These are phyloP conservation scores for Condylura cristata DNA, from an alignment of 2,113 vertebrate genomes.

Conservation along the genomic window DNA sequence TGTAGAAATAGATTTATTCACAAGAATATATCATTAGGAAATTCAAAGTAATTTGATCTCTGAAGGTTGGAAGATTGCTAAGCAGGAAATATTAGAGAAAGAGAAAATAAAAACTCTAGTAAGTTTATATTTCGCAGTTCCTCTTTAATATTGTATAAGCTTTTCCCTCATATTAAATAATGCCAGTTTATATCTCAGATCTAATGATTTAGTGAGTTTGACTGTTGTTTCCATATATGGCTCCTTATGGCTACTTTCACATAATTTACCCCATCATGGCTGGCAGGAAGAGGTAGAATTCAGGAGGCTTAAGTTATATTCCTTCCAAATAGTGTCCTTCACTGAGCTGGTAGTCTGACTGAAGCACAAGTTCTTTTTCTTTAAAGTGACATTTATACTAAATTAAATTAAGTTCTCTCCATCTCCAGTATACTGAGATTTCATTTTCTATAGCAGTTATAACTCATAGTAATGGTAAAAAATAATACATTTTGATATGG, in stretches of 20 bases:
- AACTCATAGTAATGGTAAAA: background rate
- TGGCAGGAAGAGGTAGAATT: background rate
- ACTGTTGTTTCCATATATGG: background rate
- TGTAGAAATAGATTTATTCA: background rate
- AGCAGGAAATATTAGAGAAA: background rate
- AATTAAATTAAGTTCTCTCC: background rate
- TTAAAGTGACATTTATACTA: constrained; percentile 37
- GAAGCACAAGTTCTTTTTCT: constrained; percentile 3
- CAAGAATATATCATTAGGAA: background rate
- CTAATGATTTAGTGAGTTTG: background rate
- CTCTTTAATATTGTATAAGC: background rate
- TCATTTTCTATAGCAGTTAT: background rate
- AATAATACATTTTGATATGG: background rate
- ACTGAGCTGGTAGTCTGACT: background rate
- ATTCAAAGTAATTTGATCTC: background rate
- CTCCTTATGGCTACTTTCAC: background rate
- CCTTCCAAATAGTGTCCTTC: background rate
- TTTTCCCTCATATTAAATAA: background rate
- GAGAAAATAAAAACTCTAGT: background rate
- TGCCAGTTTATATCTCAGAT: background rate
- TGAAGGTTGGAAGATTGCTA: background rate
- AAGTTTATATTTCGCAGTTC: background rate
- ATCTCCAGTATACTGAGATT: background rate
- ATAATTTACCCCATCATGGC: background rate
- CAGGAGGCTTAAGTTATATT: background rate